Evolutionary conservation across 2,797 vertebrate genomes (phyloP).

Genomic region (Lacerta bilineata): DNA sequence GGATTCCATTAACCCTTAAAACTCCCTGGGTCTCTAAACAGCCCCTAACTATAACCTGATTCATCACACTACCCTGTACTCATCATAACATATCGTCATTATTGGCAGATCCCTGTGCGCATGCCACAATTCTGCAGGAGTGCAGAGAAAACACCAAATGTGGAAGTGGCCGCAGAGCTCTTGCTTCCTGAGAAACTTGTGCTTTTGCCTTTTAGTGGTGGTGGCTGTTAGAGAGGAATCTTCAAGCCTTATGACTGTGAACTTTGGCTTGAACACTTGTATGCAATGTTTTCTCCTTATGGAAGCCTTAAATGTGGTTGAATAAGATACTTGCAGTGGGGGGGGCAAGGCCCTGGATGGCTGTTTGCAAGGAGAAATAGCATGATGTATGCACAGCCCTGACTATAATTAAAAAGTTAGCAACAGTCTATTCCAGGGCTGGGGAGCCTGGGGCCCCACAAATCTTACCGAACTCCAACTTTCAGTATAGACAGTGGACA

Average conservation of each 20-base stretch:
- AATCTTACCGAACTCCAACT: no score
- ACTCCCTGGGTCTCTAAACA: no score
- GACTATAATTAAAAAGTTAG: background rate
- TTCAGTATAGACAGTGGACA: no score
- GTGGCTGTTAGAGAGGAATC: no score
- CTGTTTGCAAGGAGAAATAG: background rate
- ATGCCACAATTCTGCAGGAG: background rate
- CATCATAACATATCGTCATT: background rate
- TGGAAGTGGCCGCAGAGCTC: background rate
- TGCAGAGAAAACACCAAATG: background rate
- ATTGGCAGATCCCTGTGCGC: background rate
- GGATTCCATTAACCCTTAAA: no score
- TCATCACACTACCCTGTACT: no score
- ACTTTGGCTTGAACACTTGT: background rate
- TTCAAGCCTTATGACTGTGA: background rate
- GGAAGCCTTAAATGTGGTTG: background rate
- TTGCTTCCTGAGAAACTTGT: background rate
- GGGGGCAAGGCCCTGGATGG: background rate
- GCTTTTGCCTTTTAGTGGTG: background rate
- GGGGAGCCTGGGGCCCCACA: no score
- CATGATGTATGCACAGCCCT: background rate
- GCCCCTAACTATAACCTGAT: no score
- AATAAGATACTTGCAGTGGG: background rate
- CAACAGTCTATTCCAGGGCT: background rate
- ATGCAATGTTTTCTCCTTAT: background rate